Conservation (phyloP, 2,113 vertebrate genomes). For the mouse (Mus musculus) region DNA sequence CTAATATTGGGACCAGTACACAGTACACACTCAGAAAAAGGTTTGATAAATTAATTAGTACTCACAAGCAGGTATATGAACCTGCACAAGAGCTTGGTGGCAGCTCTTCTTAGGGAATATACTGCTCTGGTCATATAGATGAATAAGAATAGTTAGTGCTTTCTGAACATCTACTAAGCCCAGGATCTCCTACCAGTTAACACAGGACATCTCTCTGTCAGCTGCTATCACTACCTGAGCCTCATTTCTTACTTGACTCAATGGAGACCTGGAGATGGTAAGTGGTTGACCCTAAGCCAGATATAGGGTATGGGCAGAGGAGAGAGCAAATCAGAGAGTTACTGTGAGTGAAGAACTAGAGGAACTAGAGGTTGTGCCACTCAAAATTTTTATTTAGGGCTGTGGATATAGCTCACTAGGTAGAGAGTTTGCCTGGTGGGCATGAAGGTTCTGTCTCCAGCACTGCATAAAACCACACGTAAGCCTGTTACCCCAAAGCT, state of each 20-base stretch:
- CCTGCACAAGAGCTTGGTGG: neutral
- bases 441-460: neutral
- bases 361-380: neutral
- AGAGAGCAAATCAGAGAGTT: neutral
- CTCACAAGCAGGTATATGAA: neutral
- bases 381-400: neutral
- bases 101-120: neutral
- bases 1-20: neutral
- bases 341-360: neutral
- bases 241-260: neutral
- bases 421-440: neutral
- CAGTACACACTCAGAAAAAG: neutral
- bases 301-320: neutral
- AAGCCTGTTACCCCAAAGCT: neutral
- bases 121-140: neutral
- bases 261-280: neutral
- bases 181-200: neutral
- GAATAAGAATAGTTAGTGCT: neutral
- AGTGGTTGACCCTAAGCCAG: neutral
- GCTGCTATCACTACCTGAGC: neutral
- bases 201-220: neutral
- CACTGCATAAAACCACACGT: neutral
- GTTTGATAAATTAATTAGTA: neutral
- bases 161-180: neutral
- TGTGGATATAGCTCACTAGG: neutral